Base-by-base conservation (phyloP, 2,113 vertebrate species). In the Oreamnos americanus region DNA sequence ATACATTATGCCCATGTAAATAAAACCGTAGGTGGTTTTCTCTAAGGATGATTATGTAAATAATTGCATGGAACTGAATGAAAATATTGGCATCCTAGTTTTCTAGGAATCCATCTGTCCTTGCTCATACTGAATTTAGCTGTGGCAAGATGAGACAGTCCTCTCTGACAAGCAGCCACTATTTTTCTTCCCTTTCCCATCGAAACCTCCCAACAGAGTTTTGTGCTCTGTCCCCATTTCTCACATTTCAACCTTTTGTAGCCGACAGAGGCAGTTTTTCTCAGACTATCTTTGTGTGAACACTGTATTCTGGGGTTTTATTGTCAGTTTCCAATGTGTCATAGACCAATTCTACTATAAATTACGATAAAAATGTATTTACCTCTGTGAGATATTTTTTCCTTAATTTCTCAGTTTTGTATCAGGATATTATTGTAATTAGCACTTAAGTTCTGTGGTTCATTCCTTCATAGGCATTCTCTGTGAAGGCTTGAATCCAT, bases 11-110 rank as follows among this genome's bases (percentile, higher is more conserved):
- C 55, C 81, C 45, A 3, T 88, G 58, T 86, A 93, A 96, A 94
- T 81, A 55, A 83, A 95, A 93, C 64, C 53, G 6, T 81, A 71
- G 25, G 5, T 91, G 39, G 17, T 79, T 95, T 96, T 62, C 71
- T 53, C 60, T 90, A 86, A 81, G 49, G 49, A 81, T 91, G 39
- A 96, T 79, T 96, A 89, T 91, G 60, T 91, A 92, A 96, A 82
- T 96, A 92, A 93, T 90, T 60, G 1, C 6, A n/a, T 33, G 78
- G 58, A 94, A 96, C 26, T 39, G 55, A 93, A 91, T 62, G 60
- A 88, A 96, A 95, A 95, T 89, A 84, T 19, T 85, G 87, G 78
- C 82, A 82, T 90, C 79, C 67, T 62, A 11, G 26, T 92, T 97
- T 96, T 79, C 33, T 47, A 51, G 64, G 91, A 94, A 78, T 62